Evolutionary conservation across 2,888 invertebrate genomes (phyloP).

Genomic region (Sarcophaga caerulescens): DNA sequence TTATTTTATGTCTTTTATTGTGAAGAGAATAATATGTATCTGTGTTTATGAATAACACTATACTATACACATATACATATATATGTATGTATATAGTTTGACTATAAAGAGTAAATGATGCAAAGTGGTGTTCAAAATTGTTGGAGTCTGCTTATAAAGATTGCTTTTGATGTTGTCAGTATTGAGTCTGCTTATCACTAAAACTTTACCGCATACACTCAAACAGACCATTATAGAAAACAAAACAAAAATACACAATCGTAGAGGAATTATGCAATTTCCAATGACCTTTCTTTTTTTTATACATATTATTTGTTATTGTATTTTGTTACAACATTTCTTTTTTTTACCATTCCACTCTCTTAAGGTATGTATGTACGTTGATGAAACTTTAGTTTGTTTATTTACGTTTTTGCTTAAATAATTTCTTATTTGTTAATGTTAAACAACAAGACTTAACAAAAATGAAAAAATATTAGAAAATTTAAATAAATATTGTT

Average conservation of each 20-base stretch:
- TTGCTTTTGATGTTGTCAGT: neutral
- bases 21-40: neutral
- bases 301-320: conserved; percentile 32
- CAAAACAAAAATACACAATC: conserved; percentile 28
- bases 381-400: neutral
- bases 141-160: conserved; percentile 40
- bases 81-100: no score
- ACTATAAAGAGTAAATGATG: conserved; percentile 13
- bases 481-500: conserved; percentile 40
- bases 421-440: conserved; percentile 33
- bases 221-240: neutral
- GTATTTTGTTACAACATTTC: conserved; percentile 36
- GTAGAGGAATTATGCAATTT: conserved; percentile 64
- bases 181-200: no score
- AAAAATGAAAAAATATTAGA: conserved; percentile 14
- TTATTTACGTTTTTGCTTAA: conserved; percentile 27
- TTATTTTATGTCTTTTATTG: conserved; percentile 17
- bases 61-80: no score
- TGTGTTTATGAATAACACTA: neutral
- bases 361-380: conserved; percentile 16
- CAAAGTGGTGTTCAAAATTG: neutral
- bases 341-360: conserved; percentile 17
- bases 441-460: conserved; percentile 18
- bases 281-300: conserved; percentile 69
- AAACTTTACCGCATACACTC: neutral